Evolutionary conservation across 2,797 vertebrate genomes (phyloP), one percentile per base, ranked within the genome.

Genomic region (Pelochelys cantorii): DNA sequence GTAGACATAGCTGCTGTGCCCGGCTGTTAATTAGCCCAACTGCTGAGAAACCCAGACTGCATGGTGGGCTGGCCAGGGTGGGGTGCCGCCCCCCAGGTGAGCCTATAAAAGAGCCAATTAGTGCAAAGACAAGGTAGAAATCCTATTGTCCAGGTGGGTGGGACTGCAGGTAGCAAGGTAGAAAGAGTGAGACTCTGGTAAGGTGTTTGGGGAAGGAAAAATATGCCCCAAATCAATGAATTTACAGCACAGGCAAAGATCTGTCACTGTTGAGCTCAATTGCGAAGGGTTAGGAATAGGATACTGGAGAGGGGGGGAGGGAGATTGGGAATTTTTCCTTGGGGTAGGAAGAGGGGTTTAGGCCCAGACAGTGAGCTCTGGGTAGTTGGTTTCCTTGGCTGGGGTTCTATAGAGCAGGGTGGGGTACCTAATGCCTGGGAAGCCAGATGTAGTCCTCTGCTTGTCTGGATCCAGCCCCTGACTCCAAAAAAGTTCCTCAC

Each of bases 21-120:
- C 89, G 85, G 86, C 37, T 88, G 80, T 57, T 87, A 60, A 92
- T 94, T 83, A 90, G 57, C 31, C 52, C 96, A 25, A 84, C 7
- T n/a, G 81, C 5, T 87, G 85, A 83, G 25, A 48, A 75, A 48
- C 23, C 12, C 85, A 29, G 90, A 25, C 17, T 5, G 56, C 25
- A 60, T 57, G 37, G 37, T 42, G 25, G 80, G 17, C 11, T 57
- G 25, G 74, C 25, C 25, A 29, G 25, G 25, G 42, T 7, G 13
- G 42, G 25, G 13, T 48, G 23, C 37, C 20, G 13, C 20, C 9
- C 22, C 15, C 59, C 13, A 27, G 3, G 57, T 22, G 25, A 31
- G 56, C 5, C 17, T 37, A 42, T 81, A 13, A 42, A 81, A 60
- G 57, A 31, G 56, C 57, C 29, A 20, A 22, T 71, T 23, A 37